Evolutionary conservation across 2,888 invertebrate species (phyloP).

Genomic region (Drosophila crucigera): DNA sequence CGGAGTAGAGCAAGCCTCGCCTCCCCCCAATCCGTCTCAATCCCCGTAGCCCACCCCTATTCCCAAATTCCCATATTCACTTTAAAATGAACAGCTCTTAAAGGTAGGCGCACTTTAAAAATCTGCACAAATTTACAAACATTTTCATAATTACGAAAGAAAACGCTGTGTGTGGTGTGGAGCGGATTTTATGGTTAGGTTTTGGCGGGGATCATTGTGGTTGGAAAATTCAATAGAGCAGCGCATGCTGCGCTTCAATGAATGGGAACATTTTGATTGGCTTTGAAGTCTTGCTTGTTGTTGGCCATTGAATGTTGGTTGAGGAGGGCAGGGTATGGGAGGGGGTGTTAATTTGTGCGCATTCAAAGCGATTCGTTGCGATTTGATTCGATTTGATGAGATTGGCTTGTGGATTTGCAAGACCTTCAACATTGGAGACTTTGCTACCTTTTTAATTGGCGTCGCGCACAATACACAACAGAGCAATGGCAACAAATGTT

Average conservation of each 20-base stretch:
- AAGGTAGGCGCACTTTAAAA: conserved; percentile 29
- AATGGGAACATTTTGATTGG: conserved; percentile 68
- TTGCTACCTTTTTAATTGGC: conserved; percentile 58
- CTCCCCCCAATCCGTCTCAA: too few relatives aligned
- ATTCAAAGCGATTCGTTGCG: conserved; percentile 49
- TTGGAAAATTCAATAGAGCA: conserved; percentile 60
- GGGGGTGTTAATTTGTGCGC: conserved; percentile 1
- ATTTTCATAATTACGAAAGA: conserved; percentile 59
- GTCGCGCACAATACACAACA: conserved; percentile 12
- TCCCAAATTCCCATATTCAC: neutral
- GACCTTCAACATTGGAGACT: conserved; percentile 27
- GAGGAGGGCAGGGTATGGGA: neutral
- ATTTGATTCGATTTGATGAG: conserved; percentile 59
- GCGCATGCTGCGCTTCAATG: conserved; percentile 60
- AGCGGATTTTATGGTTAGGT: neutral
- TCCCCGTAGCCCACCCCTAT: neutral
- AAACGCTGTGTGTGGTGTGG: neutral
- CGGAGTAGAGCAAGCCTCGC: neutral
- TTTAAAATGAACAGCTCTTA: conserved; percentile 17
- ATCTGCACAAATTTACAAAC: conserved; percentile 50
- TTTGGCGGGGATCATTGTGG: neutral
- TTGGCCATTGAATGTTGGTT: conserved; percentile 8
- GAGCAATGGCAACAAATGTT: neutral
- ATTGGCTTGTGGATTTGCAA: conserved; percentile 51
- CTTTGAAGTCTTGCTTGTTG: conserved; percentile 60